Evolutionary conservation across 2,113 vertebrate genomes (phyloP).

Genomic region (Gallinago undulata): DNA sequence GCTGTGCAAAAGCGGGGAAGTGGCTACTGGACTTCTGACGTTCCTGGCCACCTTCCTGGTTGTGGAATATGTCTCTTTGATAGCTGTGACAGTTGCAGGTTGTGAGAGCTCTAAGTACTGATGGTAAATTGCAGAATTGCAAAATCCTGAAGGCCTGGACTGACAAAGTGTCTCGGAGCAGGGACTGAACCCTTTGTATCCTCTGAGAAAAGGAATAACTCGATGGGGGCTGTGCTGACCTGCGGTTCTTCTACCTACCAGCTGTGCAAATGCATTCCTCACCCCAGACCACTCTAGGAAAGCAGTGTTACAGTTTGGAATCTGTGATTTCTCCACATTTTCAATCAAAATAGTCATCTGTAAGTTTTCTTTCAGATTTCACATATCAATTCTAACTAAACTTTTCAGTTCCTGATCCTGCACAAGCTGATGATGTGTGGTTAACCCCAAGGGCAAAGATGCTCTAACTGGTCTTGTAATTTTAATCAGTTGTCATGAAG

Average conservation of each 20-base stretch:
- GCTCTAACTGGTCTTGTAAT: neutral
- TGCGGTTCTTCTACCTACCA: neutral
- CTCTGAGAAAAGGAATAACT: neutral
- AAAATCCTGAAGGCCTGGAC: neutral
- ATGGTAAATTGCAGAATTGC: neutral
- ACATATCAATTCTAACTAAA: neutral
- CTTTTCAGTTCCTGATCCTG: neutral
- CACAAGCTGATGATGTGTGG: neutral
- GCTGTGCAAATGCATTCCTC: neutral
- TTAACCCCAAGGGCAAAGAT: neutral
- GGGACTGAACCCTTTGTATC: neutral
- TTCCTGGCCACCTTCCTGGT: neutral
- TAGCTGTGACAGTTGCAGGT: neutral
- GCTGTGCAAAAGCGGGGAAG: neutral
- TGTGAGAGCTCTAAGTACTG: neutral
- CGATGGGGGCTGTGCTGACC: neutral
- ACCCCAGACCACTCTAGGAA: neutral
- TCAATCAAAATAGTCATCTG: neutral
- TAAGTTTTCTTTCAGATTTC: neutral
- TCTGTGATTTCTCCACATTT: neutral
- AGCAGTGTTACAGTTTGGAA: neutral
- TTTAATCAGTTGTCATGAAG: neutral
- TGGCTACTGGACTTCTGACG: accelerated
- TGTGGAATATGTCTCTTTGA: neutral
- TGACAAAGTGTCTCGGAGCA: neutral